Evolutionary conservation across 2,113 vertebrate species (phyloP), one percentile per base, ranked within the genome.

Genomic region (Xenopus tropicalis): DNA sequence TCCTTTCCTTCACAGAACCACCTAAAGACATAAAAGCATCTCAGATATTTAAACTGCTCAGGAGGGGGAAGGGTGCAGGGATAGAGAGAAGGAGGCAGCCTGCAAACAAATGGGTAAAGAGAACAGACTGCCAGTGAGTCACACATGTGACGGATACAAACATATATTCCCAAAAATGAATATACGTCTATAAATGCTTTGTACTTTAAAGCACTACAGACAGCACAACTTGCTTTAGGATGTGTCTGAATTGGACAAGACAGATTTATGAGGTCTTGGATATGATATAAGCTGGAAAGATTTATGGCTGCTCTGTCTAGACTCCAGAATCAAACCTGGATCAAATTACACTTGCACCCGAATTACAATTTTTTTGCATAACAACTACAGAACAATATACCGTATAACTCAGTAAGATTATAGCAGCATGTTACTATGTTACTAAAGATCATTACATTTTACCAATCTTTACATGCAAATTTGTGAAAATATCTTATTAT

Each of bases 1-100:
- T 98, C 95, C 22, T 92, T 93, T 19, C 95, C 97, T 86, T 99
- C 97, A 85, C 96, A 99, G 89, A 98, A 99, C 97, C 97, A 99
- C 89, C 97, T 99, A 89, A 43, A 78, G 57, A 68, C 57, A 74
- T 54, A 68, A 8, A 74, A 74, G 20, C 57, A 74, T 61, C 44
- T 58, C 56, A 74, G 72, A 67, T 74, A 74, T 74, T 74, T 74
- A 74, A 66, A 37, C 22, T 48, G 42, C 5, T 25, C 23, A 17
- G 56, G 22, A 61, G 56, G 22, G 29, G 37, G 63, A 42, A 19
- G 52, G 19, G 19, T 54, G 7, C 16, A 20, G 72, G 37, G 43
- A 59, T 16, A 43, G 23, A 48, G 17, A 68, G 56, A 51, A 22
- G 52, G 56, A 67, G 19, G 11, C 19, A 68, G 29, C 11, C 58